These are phyloP conservation scores for Itoplectis maculator DNA, from an alignment of 2,888 invertebrate genomes.

Conservation along the genomic window DNA sequence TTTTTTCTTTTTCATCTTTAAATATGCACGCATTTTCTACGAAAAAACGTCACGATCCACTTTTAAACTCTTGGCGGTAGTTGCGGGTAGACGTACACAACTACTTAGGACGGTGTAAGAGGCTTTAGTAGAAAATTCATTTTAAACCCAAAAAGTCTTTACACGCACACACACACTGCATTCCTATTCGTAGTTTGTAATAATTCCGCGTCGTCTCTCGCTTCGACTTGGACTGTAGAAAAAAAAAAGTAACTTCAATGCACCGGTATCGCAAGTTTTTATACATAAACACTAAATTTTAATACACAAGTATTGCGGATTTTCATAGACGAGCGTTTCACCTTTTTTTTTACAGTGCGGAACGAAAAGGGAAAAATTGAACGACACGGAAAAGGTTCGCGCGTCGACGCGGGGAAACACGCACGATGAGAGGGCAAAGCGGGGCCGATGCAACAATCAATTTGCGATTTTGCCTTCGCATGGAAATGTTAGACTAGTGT, in stretches of 20 bases:
- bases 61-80: slow-evolving; percentile 48
- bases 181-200: slow-evolving; percentile 28
- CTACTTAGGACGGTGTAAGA: slow-evolving; percentile 66
- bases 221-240: not conserved
- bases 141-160: slow-evolving; percentile 36
- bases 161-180: slow-evolving; percentile 37
- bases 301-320: no score
- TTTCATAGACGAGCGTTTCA: no score
- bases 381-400: no score
- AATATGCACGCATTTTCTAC: slow-evolving; percentile 24
- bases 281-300: no score
- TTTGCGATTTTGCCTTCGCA: slow-evolving; percentile 13
- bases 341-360: no score
- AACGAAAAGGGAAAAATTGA: not conserved
- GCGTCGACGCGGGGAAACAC: no score
- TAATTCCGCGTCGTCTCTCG: slow-evolving; percentile 21
- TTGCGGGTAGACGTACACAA: slow-evolving; percentile 56
- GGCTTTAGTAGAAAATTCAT: slow-evolving; percentile 64
- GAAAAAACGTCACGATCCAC: slow-evolving; percentile 28
- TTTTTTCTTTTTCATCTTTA: slow-evolving; percentile 16
- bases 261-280: not conserved
- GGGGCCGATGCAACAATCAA: slow-evolving; percentile 51
- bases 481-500: slow-evolving; percentile 44
- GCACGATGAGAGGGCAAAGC: slow-evolving; percentile 46
- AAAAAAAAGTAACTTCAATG: not conserved